phyloP scores from a whole-genome alignment of 2,888 invertebrate genomes.

The Oscheius sp. region DNA sequence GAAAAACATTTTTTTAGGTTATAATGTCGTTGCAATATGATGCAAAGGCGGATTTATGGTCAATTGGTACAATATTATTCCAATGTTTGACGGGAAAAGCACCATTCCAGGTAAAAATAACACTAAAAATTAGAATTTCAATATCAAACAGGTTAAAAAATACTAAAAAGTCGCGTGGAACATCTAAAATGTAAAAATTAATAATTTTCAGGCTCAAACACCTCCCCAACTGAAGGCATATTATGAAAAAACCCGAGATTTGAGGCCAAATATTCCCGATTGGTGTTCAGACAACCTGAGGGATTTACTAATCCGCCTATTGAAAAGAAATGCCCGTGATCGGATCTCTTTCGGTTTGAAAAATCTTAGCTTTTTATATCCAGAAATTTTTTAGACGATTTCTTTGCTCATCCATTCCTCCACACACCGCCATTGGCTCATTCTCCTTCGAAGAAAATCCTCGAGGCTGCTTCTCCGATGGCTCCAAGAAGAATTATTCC shows the following conservation, averaged over 20 bases:
- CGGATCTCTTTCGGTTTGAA: constrained; percentile 87
- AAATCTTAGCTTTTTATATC: too few species aligned
- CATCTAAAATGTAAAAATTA: background rate
- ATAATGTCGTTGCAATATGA: constrained; percentile 99
- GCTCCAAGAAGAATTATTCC: constrained; percentile 44
- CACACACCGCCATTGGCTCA: constrained; percentile 58
- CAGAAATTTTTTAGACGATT: constrained; percentile 79
- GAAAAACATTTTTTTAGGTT: constrained; percentile 74
- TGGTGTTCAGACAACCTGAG: constrained; percentile 91
- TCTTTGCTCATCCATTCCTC: constrained; percentile 91
- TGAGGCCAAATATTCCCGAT: constrained; percentile 82
- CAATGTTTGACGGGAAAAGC: constrained; percentile 98
- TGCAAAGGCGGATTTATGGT: constrained; percentile 99
- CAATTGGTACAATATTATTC: constrained; percentile 96
- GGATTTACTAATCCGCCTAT: constrained; percentile 84
- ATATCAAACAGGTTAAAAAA: too few species aligned
- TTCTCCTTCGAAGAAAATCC: constrained; percentile 61
- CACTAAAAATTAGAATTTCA: too few species aligned
- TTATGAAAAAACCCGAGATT: constrained; percentile 87
- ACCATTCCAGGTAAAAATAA: constrained; percentile 82
- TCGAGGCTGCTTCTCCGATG: constrained; percentile 51
- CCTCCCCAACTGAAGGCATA: constrained; percentile 95
- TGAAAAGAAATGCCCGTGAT: constrained; percentile 90
- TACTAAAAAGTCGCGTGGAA: too few species aligned
- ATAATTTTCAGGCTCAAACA: constrained; percentile 85